These are phyloP conservation scores for Myrmecophaga tridactyla DNA, from an alignment of 2,113 vertebrate genomes.

Conservation along the genomic window DNA sequence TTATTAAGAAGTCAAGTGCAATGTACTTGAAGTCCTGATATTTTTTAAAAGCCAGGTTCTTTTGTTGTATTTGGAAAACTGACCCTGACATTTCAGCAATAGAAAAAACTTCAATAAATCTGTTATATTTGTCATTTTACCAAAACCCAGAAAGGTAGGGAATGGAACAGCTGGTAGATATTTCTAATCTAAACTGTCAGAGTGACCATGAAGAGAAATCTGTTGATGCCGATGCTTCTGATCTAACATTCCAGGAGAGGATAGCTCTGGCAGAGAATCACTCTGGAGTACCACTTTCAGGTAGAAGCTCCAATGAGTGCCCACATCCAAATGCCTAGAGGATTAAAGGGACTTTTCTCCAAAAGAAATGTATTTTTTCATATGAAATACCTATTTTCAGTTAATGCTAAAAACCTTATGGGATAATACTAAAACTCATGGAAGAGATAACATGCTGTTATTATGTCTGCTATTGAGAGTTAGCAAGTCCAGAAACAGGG, in stretches of 20 bases:
- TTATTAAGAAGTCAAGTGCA: neutral
- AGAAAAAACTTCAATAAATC: slow-evolving; percentile 66
- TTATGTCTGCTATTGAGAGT: neutral
- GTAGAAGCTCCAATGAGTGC: neutral
- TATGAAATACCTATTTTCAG: neutral
- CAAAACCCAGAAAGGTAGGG: slow-evolving; percentile 66
- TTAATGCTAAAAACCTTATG: neutral
- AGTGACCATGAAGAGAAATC: slow-evolving; percentile 29
- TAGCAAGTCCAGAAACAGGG: neutral
- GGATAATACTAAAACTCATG: neutral
- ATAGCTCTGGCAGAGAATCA: neutral
- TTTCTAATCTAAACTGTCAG: slow-evolving; percentile 64
- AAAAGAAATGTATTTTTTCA: neutral
- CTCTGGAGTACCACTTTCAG: neutral
- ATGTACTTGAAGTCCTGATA: neutral
- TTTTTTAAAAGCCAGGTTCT: neutral
- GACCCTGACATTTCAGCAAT: slow-evolving; percentile 59
- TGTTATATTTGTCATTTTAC: slow-evolving; percentile 66
- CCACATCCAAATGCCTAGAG: neutral
- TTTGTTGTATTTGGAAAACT: slow-evolving; percentile 52
- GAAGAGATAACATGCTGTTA: neutral
- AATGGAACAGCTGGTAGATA: slow-evolving; percentile 65
- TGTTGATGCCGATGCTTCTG: slow-evolving; percentile 43
- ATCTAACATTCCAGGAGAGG: neutral
- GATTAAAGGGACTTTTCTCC: neutral